A percentile compares a stretch with the other conserved stretches of the same genome.
phyloP scores from a whole-genome alignment of 1,140 invertebrate species.

The Drosophila arawakana region DNA sequence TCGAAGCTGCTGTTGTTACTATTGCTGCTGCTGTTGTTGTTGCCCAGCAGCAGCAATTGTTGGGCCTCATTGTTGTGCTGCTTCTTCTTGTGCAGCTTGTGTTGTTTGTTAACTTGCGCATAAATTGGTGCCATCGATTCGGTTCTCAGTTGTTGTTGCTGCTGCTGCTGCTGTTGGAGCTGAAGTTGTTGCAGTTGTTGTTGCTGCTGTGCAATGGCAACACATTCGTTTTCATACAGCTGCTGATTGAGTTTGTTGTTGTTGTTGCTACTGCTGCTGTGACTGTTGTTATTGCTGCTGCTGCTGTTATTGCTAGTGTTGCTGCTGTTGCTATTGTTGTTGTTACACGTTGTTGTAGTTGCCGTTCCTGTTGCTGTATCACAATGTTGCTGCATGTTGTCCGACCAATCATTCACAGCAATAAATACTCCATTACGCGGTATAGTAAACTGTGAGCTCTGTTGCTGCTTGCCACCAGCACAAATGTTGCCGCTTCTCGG shows the following conservation, averaged over 20 bases:
- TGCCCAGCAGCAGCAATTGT: constrained; percentile 20
- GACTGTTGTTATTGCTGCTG: constrained; percentile 19
- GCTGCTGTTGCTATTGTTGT: constrained; percentile 33
- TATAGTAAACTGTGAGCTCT: constrained; percentile 68
- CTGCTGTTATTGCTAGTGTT: constrained; percentile 24
- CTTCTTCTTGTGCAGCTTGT: constrained; percentile 74
- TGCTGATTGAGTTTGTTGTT: constrained; percentile 45
- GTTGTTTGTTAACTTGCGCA: constrained; percentile 82
- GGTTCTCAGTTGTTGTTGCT: constrained; percentile 13
- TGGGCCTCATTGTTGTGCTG: constrained; percentile 28
- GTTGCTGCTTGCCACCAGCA: neutral
- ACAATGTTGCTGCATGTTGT: constrained; percentile 51
- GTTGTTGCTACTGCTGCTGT: constrained; percentile 26
- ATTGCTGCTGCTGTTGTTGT: constrained; percentile 46
- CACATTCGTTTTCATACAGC: constrained; percentile 77
- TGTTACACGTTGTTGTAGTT: constrained; percentile 26
- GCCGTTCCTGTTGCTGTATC: constrained; percentile 39
- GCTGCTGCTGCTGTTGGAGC: neutral
- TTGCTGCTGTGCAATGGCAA: constrained; percentile 66
- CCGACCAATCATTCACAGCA: constrained; percentile 82
- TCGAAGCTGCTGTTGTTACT: constrained; percentile 40
- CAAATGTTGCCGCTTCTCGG: neutral
- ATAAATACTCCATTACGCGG: constrained; percentile 79
- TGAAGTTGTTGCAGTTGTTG: constrained; percentile 33
- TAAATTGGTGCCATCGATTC: constrained; percentile 68